Percentiles rank a stretch among this genome's conserved stretches.
These are phyloP conservation scores for Rutilus rutilus DNA, from an alignment of 2,113 vertebrate species.

Conservation along the genomic window DNA sequence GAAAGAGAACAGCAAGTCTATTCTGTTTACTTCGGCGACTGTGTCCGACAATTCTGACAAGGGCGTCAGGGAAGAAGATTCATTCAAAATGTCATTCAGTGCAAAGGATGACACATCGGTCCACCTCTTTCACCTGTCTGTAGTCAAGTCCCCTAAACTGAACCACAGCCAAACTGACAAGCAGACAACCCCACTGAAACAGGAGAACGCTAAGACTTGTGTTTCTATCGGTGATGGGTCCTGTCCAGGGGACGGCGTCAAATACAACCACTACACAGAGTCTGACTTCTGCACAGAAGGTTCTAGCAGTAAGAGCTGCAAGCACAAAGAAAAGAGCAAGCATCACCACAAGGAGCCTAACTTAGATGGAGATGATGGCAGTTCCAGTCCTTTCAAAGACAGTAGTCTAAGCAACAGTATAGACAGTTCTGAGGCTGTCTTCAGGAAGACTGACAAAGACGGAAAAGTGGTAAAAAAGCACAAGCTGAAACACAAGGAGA, in stretches of 20 bases:
- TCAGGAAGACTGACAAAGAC: conserved; percentile 89
- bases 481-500: conserved; percentile 96
- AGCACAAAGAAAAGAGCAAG: conserved; percentile 97
- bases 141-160: conserved; percentile 92
- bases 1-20: conserved; percentile 89
- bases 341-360: conserved; percentile 89
- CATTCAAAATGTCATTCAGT: conserved; percentile 94
- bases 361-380: conserved; percentile 84
- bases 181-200: conserved; percentile 88
- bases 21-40: conserved; percentile 79
- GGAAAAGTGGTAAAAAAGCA: conserved; percentile 96
- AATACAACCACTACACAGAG: conserved; percentile 88
- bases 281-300: conserved; percentile 88
- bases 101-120: conserved; percentile 95
- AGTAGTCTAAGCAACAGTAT: conserved; percentile 80
- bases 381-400: conserved; percentile 86
- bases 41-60: conserved; percentile 87
- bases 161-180: conserved; percentile 90
- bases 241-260: conserved; percentile 81
- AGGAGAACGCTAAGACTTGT: conserved; percentile 90
- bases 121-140: conserved; percentile 91
- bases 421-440: conserved; percentile 82
- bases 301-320: conserved; percentile 90
- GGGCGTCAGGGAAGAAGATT: conserved; percentile 86
- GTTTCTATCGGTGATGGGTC: conserved; percentile 85